Conservation (phyloP, 2,888 invertebrate species). For the Megaustenia siamemsis region DNA sequence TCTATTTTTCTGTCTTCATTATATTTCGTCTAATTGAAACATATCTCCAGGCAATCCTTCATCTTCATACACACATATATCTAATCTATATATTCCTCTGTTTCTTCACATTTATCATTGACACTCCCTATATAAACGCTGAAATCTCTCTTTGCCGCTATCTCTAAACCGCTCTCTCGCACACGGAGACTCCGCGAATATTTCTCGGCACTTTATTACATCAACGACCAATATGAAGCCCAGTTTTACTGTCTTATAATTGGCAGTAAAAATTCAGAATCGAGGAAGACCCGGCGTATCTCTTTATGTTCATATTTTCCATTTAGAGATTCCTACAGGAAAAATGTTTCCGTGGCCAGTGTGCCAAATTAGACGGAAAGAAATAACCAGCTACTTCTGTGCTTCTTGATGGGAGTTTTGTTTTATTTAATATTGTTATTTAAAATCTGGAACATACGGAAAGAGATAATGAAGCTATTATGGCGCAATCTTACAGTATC, state of each 20-base stretch:
- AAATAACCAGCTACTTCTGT: background rate
- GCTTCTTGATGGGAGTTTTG: background rate
- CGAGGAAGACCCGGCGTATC: background rate
- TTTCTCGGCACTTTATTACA: slow-evolving; percentile 23
- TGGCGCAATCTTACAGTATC: too few species aligned
- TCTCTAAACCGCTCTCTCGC: background rate
- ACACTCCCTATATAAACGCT: background rate
- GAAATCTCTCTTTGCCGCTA: background rate
- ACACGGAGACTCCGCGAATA: background rate
- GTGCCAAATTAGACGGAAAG: slow-evolving; percentile 14
- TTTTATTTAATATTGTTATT: too few species aligned
- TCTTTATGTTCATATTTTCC: slow-evolving; percentile 13
- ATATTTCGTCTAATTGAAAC: background rate
- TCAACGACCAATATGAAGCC: slow-evolving; percentile 7
- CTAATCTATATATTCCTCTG: background rate
- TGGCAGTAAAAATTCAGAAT: slow-evolving; percentile 28
- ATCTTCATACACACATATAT: background rate
- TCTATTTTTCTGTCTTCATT: slow-evolving; percentile 1
- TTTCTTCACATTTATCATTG: background rate
- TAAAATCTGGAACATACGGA: too few species aligned
- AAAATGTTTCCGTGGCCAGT: background rate
- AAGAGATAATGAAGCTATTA: too few species aligned
- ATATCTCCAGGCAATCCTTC: background rate
- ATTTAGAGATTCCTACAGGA: too few species aligned
- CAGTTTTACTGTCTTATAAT: slow-evolving; percentile 13